Percentiles rank a stretch among this genome's conserved stretches.
phyloP scores from a whole-genome alignment of 2,113 vertebrate genomes.

The Diglossa brunneiventris region DNA sequence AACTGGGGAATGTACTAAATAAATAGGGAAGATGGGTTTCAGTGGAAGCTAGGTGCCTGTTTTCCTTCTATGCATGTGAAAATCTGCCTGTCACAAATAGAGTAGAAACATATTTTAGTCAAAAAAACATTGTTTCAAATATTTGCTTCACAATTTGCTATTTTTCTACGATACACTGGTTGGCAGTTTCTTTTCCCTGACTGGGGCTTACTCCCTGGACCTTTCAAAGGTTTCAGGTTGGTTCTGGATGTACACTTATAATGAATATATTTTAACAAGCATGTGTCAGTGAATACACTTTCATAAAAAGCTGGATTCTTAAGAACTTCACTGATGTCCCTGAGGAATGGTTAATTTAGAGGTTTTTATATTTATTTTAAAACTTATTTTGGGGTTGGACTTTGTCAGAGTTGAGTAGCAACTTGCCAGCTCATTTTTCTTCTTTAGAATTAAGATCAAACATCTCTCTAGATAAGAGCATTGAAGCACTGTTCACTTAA shows the following conservation, averaged over 20 bases:
- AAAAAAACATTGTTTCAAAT: background rate
- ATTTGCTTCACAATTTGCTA: background rate
- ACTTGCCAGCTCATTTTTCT: background rate
- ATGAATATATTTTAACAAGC: background rate
- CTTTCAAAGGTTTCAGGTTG: background rate
- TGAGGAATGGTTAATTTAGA: background rate
- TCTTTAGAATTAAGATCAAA: background rate
- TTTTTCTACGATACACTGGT: background rate
- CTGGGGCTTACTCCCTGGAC: background rate
- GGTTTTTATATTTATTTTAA: background rate
- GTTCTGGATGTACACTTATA: background rate
- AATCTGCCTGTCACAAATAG: background rate
- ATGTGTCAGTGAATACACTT: background rate
- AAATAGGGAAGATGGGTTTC: background rate
- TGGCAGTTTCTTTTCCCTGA: background rate
- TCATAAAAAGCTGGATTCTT: background rate
- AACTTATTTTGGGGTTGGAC: background rate
- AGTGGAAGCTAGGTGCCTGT: background rate
- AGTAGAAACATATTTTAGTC: background rate
- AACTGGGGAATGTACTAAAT: background rate
- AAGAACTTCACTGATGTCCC: background rate
- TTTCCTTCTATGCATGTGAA: background rate
- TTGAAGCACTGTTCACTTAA: background rate
- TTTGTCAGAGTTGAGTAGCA: background rate
- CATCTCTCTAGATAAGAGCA: background rate